Conservation (phyloP, 2,797 vertebrate species). For the Xiphorhynchus erythropygius region DNA sequence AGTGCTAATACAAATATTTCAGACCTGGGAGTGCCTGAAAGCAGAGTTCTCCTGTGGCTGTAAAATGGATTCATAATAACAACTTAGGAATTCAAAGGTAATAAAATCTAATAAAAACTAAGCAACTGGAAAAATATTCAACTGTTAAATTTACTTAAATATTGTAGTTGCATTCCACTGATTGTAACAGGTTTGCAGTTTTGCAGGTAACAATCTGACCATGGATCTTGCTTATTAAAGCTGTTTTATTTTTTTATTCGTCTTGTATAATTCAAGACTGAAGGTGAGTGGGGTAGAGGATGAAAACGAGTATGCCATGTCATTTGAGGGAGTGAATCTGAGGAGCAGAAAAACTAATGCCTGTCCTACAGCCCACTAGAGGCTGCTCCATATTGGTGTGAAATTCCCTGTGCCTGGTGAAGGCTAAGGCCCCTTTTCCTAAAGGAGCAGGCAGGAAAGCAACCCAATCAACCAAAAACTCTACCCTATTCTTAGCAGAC, state of each 20-base stretch:
- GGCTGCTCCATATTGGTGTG: background rate
- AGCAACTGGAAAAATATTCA: background rate
- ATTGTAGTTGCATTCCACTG: background rate
- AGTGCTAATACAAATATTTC: background rate
- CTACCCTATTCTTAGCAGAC: background rate
- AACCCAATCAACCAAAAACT: background rate
- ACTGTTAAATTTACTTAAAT: background rate
- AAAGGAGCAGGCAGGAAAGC: background rate
- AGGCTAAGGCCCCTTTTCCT: background rate
- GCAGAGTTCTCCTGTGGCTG: background rate
- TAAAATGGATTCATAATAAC: background rate
- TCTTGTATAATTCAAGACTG: background rate
- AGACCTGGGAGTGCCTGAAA: background rate
- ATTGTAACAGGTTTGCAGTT: background rate
- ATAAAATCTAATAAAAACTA: slow-evolving; percentile 12
- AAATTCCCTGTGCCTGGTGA: background rate
- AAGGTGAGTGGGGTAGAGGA: background rate
- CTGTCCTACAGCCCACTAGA: background rate
- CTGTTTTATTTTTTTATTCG: background rate
- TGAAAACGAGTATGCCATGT: background rate
- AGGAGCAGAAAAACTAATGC: background rate
- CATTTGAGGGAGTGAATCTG: background rate
- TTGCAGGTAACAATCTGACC: background rate
- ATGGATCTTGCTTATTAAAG: background rate
- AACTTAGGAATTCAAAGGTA: background rate